Evolutionary conservation across 2,113 vertebrate species (phyloP), one percentile per base, ranked within the genome.

Genomic region (Hiodon alosoides): DNA sequence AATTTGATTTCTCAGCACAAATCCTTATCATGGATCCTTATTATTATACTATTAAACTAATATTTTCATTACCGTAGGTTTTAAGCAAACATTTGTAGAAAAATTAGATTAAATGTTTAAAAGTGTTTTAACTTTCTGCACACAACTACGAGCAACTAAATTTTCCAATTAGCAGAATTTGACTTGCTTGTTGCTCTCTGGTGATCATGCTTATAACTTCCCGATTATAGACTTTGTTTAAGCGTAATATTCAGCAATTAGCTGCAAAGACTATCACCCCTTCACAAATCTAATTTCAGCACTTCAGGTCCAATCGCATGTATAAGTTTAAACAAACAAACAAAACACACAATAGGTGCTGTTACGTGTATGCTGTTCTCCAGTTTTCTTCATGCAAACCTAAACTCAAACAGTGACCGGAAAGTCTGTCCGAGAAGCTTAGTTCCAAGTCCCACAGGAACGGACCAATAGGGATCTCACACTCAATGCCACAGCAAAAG

Each of bases 201-300:
- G 69, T 57, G 31, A 31, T 31, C 31, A 31, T 31, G 31, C 69
- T 71, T 46, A 71, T 71, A 57, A 57, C 14, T 52, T 57, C 58
- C 16, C 13, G 17, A 71, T 57, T 57, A 71, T 71, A 4, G 53
- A 71, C 53, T 17, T 11, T 71, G 58, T 71, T 71, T 71, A 71
- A 71, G 69, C 17, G 69, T 54, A n/a, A 57, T 57, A 14, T 57
- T 59, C 51, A 71, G 69, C 69, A 71, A 71, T 71, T 71, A 71
- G 69, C 51, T 16, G 69, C 69, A 55, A 71, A 31, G 69, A 57
- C 69, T 31, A 71, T 57, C 31, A 71, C 50, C 13, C 68, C 16
- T 52, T 50, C 13, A 4, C 3, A 69, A 46, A 69, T 71, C 16
- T 57, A n/a, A 71, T 68, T 53, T 71, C 69, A 71, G 69, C 53